Percentiles rank a stretch among this genome's conserved stretches.
Conservation (phyloP, 1,140 invertebrate genomes). For the Pseudomyrmex sp. region DNA sequence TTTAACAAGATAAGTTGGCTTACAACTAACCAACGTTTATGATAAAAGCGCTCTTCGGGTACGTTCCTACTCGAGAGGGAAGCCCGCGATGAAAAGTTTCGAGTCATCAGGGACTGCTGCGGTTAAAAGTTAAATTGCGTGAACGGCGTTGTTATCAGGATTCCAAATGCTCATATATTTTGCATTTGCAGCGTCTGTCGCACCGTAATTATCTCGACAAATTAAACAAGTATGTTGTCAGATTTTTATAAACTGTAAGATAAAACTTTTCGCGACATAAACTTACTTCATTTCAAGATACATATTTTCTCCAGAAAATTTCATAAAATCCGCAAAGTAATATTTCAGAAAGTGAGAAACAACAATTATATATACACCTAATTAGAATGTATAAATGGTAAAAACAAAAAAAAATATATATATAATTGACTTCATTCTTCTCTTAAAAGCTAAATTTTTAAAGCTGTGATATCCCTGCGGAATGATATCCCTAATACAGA, state of each 20-base stretch:
- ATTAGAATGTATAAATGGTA: too few species aligned
- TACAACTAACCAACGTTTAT: slow-evolving; percentile 24
- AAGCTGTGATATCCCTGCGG: neutral
- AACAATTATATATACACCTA: too few species aligned
- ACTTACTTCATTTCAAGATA: too few species aligned
- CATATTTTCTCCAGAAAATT: too few species aligned
- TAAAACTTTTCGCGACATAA: too few species aligned
- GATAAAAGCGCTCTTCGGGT: slow-evolving; percentile 21
- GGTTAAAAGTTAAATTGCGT: slow-evolving; percentile 69
- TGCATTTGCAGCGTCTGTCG: neutral
- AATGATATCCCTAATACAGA: neutral
- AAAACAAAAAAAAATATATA: too few species aligned
- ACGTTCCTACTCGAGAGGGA: slow-evolving; percentile 39
- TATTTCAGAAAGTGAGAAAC: too few species aligned
- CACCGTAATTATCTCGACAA: neutral
- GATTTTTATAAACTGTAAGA: neutral
- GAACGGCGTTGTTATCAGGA: slow-evolving; percentile 47
- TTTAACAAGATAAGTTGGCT: slow-evolving; percentile 32
- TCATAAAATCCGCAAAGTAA: too few species aligned
- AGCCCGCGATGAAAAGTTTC: slow-evolving; percentile 47
- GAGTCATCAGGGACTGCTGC: slow-evolving; percentile 8
- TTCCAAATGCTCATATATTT: neutral
- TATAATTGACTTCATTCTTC: too few species aligned
- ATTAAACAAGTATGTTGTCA: slow-evolving; percentile 17
- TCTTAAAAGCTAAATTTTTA: too few species aligned